phyloP scores from a whole-genome alignment of 2,888 invertebrate species.

The Drosophila cognata region DNA sequence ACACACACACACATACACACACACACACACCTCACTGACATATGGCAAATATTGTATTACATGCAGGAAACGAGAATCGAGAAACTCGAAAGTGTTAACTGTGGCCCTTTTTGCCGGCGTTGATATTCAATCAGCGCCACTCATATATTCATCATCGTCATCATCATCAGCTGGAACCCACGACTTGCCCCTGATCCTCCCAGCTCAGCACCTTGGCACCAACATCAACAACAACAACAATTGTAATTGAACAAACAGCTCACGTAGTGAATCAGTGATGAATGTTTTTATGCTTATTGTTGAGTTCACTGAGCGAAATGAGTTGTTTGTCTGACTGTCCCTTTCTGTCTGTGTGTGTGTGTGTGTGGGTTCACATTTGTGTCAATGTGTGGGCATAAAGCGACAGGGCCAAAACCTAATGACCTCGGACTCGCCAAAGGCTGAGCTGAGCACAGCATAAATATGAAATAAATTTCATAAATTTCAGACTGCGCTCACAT shows the following conservation, averaged over 20 bases:
- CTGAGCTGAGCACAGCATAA: not conserved
- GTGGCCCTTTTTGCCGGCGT: constrained; percentile 40
- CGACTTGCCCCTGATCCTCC: not conserved
- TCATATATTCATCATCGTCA: constrained; percentile 72
- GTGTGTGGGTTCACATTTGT: constrained; percentile 38
- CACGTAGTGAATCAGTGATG: constrained; percentile 81
- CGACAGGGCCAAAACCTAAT: constrained; percentile 20
- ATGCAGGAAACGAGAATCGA: constrained; percentile 48
- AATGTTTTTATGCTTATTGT: constrained; percentile 82
- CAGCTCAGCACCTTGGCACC: constrained; percentile 61
- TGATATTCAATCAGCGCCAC: constrained; percentile 77
- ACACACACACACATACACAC: constrained; percentile 4
- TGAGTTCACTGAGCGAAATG: constrained; percentile 81
- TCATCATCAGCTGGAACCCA: constrained; percentile 14
- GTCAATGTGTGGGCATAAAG: constrained; percentile 48
- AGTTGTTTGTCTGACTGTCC: constrained; percentile 71
- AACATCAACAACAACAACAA: constrained; percentile 30
- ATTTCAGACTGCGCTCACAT: not conserved
- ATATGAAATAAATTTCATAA: constrained; percentile 4
- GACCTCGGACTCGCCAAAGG: constrained; percentile 24
- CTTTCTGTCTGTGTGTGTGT: not conserved
- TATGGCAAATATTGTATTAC: constrained; percentile 63
- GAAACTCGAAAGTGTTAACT: constrained; percentile 50
- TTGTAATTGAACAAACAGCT: constrained; percentile 76
- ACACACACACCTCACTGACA: constrained; percentile 34